These are phyloP conservation scores for Takifugu bimaculatus DNA, from an alignment of 2,113 vertebrate genomes.

Conservation along the genomic window DNA sequence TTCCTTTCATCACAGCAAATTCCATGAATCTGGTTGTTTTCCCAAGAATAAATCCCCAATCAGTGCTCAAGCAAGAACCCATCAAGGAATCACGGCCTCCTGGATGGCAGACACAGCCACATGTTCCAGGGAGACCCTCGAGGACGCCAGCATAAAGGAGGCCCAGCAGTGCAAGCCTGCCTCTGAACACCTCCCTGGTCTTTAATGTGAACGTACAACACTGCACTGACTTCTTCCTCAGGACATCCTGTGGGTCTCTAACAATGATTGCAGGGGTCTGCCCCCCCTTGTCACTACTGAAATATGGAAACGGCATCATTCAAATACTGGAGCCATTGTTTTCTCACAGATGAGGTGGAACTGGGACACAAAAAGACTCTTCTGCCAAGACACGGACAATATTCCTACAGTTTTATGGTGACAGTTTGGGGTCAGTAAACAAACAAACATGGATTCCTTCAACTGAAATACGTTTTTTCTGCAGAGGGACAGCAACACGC, in stretches of 20 bases:
- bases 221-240: constrained; percentile 83
- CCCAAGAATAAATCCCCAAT: constrained; percentile 10
- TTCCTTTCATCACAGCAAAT: constrained; percentile 21
- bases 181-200: constrained; percentile 46
- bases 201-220: constrained; percentile 52
- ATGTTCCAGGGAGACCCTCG: constrained; percentile 30
- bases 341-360: constrained; percentile 26
- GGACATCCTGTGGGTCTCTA: constrained; percentile 93
- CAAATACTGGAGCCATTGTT: constrained; percentile 55
- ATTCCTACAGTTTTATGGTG: too few species aligned
- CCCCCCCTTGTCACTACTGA: constrained; percentile 65
- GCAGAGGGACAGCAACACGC: constrained; percentile 3
- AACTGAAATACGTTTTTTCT: background rate
- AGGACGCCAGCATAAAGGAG: constrained; percentile 39
- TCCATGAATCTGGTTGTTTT: constrained; percentile 9
- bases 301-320: constrained; percentile 76
- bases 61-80: background rate
- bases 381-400: too few species aligned
- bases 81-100: constrained; percentile 23
- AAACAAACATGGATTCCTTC: too few species aligned
- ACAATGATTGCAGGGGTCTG: constrained; percentile 73
- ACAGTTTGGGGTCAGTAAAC: too few species aligned
- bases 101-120: constrained; percentile 12
- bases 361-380: constrained; percentile 16
- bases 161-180: constrained; percentile 38